Evolutionary conservation across 2,113 vertebrate genomes (phyloP).

Genomic region (Phalacrocorax brasilianus): DNA sequence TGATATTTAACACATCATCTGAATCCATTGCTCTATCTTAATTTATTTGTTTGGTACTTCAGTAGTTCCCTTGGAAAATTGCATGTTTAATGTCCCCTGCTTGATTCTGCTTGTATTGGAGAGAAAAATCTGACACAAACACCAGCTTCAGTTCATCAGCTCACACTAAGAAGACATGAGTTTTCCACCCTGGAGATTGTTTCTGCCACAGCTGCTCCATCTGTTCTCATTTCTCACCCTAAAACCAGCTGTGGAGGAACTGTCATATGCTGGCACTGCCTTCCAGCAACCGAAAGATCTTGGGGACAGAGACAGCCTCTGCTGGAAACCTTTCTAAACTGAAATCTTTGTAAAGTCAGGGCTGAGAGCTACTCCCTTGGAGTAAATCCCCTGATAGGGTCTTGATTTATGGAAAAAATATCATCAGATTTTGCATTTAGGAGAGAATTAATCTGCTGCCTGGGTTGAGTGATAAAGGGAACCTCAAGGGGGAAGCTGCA

Average conservation of each 20-base stretch:
- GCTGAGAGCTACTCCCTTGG: neutral
- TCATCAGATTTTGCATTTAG: constrained; percentile 1
- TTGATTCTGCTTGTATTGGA: neutral
- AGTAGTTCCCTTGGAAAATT: neutral
- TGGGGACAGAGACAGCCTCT: neutral
- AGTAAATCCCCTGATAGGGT: neutral
- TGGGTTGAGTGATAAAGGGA: neutral
- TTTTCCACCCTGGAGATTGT: constrained; percentile 37
- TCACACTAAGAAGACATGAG: neutral
- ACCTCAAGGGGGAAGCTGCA: neutral
- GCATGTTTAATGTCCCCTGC: neutral
- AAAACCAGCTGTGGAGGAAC: constrained; percentile 3
- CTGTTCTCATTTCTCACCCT: constrained; percentile 39
- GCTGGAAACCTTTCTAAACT: neutral
- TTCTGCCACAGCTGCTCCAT: constrained; percentile 26
- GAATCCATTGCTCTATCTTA: neutral
- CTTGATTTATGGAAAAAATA: neutral
- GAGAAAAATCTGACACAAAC: neutral
- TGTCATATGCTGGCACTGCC: neutral
- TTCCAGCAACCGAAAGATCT: neutral
- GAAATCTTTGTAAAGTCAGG: neutral
- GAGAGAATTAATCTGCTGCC: neutral
- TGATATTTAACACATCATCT: neutral
- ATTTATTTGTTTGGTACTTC: neutral
- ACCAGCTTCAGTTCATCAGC: neutral